Conservation (phyloP, 2,888 invertebrate genomes). For the Blera fallax region DNA sequence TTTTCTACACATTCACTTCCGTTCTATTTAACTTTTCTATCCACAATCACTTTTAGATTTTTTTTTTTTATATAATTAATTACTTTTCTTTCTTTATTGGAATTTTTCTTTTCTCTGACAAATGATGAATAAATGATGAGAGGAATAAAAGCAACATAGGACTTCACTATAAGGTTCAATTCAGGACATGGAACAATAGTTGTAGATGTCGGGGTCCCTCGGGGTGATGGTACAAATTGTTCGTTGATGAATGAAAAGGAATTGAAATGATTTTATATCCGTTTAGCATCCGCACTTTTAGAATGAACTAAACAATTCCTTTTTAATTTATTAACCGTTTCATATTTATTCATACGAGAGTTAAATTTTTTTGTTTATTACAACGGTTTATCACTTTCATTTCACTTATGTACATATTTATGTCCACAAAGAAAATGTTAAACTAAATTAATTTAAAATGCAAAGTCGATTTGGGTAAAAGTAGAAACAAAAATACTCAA, state of each 20-base stretch:
- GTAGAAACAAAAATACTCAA: constrained; percentile 53
- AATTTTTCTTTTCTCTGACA: constrained; percentile 25
- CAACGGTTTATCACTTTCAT: constrained; percentile 27
- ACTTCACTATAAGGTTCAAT: constrained; percentile 21
- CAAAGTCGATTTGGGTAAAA: constrained; percentile 48
- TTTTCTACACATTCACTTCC: constrained; percentile 56
- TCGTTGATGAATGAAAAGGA: constrained; percentile 19
- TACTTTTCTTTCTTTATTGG: constrained; percentile 46
- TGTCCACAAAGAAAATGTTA: constrained; percentile 9
- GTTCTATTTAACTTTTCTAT: constrained; percentile 43
- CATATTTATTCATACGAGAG: not conserved
- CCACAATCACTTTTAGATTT: constrained; percentile 25
- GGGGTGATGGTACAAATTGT: not conserved
- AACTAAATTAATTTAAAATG: constrained; percentile 35
- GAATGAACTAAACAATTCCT: not conserved
- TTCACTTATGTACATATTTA: not conserved
- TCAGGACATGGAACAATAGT: constrained; percentile 17
- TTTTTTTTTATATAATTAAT: constrained; percentile 41
- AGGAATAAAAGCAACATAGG: constrained; percentile 18
- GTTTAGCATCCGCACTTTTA: constrained; percentile 6
- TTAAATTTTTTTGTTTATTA: not conserved
- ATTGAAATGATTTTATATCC: constrained; percentile 35
- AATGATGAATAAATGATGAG: constrained; percentile 33
- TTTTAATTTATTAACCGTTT: not conserved
- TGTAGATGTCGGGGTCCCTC: constrained; percentile 30